Evolutionary conservation across 2,113 vertebrate genomes (phyloP).

Genomic region (Donacobius atricapilla): DNA sequence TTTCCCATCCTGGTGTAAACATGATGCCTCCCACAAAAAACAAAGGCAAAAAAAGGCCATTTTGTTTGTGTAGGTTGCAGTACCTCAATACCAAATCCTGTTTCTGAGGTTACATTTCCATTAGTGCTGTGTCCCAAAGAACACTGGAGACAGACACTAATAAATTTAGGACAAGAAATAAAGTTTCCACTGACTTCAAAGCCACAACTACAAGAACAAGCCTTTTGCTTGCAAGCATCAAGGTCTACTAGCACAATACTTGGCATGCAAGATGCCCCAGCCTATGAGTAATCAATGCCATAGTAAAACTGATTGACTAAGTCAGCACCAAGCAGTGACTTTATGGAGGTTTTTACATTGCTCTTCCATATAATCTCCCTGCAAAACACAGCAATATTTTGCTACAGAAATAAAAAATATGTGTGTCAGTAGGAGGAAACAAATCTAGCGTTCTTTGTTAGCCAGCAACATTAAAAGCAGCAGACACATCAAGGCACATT

Average conservation of each 20-base stretch:
- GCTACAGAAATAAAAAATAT: background rate
- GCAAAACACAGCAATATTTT: background rate
- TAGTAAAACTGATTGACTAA: background rate
- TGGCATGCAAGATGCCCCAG: background rate
- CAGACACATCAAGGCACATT: conserved; percentile 25
- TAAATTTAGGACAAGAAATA: background rate
- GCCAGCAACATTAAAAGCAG: conserved; percentile 53
- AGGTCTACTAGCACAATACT: background rate
- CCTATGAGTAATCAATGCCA: background rate
- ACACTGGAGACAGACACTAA: background rate
- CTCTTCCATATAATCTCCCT: background rate
- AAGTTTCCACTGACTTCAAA: conserved; percentile 14
- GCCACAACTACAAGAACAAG: background rate
- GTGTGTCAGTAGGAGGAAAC: conserved; percentile 9
- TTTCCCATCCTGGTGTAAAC: background rate
- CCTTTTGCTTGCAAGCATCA: background rate
- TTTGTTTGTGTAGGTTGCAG: background rate
- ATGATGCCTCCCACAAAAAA: background rate
- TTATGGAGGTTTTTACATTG: background rate
- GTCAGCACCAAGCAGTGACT: background rate
- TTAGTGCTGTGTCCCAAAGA: background rate
- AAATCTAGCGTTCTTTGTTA: background rate
- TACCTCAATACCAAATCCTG: background rate
- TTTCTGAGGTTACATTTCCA: background rate
- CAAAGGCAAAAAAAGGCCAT: background rate